Percentiles rank a stretch among this genome's conserved stretches.
Conservation (phyloP, 2,797 vertebrate genomes). For the Syndactyla subalaris region DNA sequence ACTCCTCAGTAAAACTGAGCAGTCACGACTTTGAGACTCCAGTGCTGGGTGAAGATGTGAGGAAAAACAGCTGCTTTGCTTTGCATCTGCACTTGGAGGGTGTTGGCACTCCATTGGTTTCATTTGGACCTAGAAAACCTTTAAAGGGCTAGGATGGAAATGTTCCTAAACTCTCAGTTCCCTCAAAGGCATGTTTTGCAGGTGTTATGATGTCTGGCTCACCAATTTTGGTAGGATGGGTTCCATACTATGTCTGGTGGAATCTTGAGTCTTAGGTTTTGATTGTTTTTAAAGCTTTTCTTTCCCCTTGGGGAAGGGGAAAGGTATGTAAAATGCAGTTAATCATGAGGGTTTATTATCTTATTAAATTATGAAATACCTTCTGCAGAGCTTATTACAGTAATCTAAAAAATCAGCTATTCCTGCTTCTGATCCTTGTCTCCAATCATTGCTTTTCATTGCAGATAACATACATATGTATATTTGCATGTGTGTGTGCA, state of each 20-base stretch:
- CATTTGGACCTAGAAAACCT: background rate
- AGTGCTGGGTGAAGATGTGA: background rate
- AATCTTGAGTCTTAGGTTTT: background rate
- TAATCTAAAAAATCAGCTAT: slow-evolving; percentile 15
- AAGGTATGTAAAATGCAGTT: slow-evolving; percentile 25
- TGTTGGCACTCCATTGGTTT: background rate
- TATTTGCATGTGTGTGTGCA: background rate
- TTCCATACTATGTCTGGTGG: background rate
- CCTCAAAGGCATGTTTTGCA: background rate
- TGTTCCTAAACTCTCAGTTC: background rate
- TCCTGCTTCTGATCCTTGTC: slow-evolving; percentile 2
- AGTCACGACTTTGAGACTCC: background rate
- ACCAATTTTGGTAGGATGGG: background rate
- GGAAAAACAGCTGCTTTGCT: background rate
- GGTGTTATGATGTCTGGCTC: background rate
- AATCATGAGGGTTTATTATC: slow-evolving; percentile 22
- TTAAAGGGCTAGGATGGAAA: background rate
- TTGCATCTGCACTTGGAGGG: background rate
- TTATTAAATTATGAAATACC: slow-evolving; percentile 26
- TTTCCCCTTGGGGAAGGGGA: background rate
- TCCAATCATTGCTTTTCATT: background rate
- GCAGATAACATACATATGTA: background rate
- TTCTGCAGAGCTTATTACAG: background rate
- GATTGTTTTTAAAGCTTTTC: background rate
- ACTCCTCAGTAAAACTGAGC: background rate